Conservation (phyloP, 2,888 invertebrate species). For the Anagyrus pseudococci region DNA sequence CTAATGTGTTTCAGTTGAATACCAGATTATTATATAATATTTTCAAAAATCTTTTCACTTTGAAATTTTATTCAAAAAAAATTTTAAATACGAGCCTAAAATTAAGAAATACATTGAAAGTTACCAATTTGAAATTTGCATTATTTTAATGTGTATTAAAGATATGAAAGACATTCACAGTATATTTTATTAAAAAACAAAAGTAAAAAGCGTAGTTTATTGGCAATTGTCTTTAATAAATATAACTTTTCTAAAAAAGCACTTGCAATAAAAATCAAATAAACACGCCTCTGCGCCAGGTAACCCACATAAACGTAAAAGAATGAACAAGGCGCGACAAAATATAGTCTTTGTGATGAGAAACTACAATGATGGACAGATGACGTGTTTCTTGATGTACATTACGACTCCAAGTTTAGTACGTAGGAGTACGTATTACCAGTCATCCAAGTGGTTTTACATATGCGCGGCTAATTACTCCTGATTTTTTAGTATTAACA, state of each 20-base stretch:
- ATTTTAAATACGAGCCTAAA: too few species aligned
- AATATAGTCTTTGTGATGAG: conserved; percentile 13
- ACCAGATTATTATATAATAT: too few species aligned
- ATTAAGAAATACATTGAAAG: too few species aligned
- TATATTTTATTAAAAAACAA: too few species aligned
- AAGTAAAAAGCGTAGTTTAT: neutral
- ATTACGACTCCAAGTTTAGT: conserved; percentile 6
- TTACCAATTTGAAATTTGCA: neutral
- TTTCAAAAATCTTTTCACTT: too few species aligned
- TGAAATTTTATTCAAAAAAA: too few species aligned
- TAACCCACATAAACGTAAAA: conserved; percentile 10
- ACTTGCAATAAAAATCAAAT: neutral
- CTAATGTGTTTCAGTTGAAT: too few species aligned
- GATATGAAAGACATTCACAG: neutral
- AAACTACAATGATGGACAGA: conserved; percentile 13
- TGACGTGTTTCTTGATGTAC: conserved; percentile 1
- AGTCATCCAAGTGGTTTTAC: conserved; percentile 4
- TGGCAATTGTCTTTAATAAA: neutral
- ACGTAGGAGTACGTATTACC: conserved; percentile 9
- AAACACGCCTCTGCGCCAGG: too few species aligned
- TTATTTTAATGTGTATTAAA: neutral
- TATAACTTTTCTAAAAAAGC: neutral
- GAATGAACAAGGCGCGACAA: conserved; percentile 22
- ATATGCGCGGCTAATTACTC: conserved; percentile 1
- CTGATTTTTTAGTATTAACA: neutral